Evolutionary conservation across 1,140 invertebrate genomes (phyloP).

Genomic region (Telenomus remus): DNA sequence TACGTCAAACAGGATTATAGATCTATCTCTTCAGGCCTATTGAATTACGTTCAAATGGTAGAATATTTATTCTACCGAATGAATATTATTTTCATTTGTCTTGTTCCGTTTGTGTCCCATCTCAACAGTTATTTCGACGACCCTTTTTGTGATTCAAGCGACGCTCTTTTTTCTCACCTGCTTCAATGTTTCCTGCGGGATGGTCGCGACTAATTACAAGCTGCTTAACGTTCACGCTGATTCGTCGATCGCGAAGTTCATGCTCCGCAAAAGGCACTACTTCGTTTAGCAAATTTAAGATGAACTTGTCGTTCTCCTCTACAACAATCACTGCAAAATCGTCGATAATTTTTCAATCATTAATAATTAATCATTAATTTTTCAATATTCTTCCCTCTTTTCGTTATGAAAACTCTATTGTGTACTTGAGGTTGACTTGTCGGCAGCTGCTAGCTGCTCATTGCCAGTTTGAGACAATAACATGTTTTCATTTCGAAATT

Average conservation of each 20-base stretch:
- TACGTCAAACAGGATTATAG: constrained; percentile 5
- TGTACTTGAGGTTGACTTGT: constrained; percentile 28
- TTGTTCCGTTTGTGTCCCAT: background rate
- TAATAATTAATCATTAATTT: no score
- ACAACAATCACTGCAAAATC: constrained; percentile 65
- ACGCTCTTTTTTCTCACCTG: constrained; percentile 55
- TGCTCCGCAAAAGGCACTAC: constrained; percentile 61
- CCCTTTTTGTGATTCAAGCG: no score
- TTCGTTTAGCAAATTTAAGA: constrained; percentile 61
- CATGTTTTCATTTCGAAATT: constrained; percentile 31
- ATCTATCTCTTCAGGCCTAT: background rate
- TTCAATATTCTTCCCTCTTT: no score
- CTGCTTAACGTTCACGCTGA: constrained; percentile 59
- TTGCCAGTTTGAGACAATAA: constrained; percentile 38
- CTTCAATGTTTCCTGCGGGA: constrained; percentile 61
- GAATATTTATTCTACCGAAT: background rate
- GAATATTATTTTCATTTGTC: background rate
- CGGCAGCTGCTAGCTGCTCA: constrained; percentile 43
- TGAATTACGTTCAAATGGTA: background rate
- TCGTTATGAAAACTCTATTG: constrained; percentile 12
- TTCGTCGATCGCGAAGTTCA: constrained; percentile 47
- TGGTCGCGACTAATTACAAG: constrained; percentile 64
- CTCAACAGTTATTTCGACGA: background rate
- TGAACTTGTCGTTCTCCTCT: constrained; percentile 61
- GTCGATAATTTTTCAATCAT: no score